Conservation (phyloP, 2,113 vertebrate genomes). For the Poeciliopsis prolifica region DNA sequence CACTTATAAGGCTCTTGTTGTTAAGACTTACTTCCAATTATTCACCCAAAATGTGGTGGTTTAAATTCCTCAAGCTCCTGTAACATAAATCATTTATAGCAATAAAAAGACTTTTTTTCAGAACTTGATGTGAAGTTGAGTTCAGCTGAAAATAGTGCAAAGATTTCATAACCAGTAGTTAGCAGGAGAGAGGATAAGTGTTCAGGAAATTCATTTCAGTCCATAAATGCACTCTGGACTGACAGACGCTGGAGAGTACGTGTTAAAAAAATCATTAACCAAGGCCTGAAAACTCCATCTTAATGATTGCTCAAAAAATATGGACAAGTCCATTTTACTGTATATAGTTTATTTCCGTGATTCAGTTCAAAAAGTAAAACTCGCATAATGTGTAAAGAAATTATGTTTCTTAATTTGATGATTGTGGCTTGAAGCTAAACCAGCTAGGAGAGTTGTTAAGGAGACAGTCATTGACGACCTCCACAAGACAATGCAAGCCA, state of each 20-base stretch:
- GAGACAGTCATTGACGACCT: too few relatives aligned
- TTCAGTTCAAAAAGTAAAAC: too few relatives aligned
- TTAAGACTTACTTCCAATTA: not conserved
- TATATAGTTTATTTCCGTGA: too few relatives aligned
- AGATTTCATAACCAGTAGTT: constrained; percentile 1
- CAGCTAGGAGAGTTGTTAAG: too few relatives aligned
- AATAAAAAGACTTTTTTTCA: not conserved
- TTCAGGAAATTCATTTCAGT: constrained; percentile 1
- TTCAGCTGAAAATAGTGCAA: not conserved
- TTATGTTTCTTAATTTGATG: too few relatives aligned
- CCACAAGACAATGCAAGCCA: not conserved
- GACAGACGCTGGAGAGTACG: not conserved
- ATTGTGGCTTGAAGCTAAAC: too few relatives aligned
- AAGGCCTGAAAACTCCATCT: not conserved
- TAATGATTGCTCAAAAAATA: too few relatives aligned
- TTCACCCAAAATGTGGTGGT: not conserved
- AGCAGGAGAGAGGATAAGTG: not conserved
- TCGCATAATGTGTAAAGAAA: too few relatives aligned
- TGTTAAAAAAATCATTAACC: not conserved
- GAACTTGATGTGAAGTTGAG: not conserved
- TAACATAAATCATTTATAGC: constrained; percentile 1
- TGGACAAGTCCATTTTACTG: too few relatives aligned
- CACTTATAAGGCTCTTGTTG: constrained; percentile 5
- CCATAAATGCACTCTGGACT: not conserved
- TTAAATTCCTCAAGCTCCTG: not conserved